These are phyloP conservation scores for Novumbra hubbsi DNA, from an alignment of 2,797 vertebrate species.

Conservation along the genomic window DNA sequence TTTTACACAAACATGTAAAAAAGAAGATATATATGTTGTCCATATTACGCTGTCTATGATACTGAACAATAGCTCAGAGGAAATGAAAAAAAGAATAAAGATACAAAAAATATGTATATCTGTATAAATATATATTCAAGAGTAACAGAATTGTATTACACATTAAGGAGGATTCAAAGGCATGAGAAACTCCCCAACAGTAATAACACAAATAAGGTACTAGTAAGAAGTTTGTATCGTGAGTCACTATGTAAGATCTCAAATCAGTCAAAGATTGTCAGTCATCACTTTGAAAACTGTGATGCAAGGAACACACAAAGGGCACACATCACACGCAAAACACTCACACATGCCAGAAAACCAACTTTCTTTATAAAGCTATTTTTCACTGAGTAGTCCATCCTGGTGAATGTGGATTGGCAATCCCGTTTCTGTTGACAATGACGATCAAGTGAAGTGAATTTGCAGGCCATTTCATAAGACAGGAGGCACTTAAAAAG, in stretches of 20 bases:
- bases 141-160: slow-evolving; percentile 76
- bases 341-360: slow-evolving; percentile 44
- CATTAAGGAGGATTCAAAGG: slow-evolving; percentile 62
- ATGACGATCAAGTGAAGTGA: slow-evolving; percentile 32
- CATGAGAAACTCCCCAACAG: slow-evolving; percentile 51
- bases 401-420: slow-evolving; percentile 43
- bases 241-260: slow-evolving; percentile 45
- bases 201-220: slow-evolving; percentile 67
- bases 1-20: slow-evolving; percentile 91
- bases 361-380: slow-evolving; percentile 56
- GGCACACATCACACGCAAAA: slow-evolving; percentile 51
- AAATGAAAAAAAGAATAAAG: slow-evolving; percentile 55
- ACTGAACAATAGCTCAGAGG: slow-evolving; percentile 73
- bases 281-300: slow-evolving; percentile 61
- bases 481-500: slow-evolving; percentile 46
- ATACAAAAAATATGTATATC: slow-evolving; percentile 83
- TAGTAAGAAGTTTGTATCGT: slow-evolving; percentile 51
- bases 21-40: slow-evolving; percentile 78
- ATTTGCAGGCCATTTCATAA: slow-evolving; percentile 48
- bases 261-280: slow-evolving; percentile 76
- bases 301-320: slow-evolving; percentile 41
- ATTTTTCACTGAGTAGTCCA: slow-evolving; percentile 53
- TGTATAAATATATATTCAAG: slow-evolving; percentile 82
- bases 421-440: slow-evolving; percentile 11
- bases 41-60: slow-evolving; percentile 75